phyloP scores from a whole-genome alignment of 2,797 vertebrate species.

The Molossus molossus region DNA sequence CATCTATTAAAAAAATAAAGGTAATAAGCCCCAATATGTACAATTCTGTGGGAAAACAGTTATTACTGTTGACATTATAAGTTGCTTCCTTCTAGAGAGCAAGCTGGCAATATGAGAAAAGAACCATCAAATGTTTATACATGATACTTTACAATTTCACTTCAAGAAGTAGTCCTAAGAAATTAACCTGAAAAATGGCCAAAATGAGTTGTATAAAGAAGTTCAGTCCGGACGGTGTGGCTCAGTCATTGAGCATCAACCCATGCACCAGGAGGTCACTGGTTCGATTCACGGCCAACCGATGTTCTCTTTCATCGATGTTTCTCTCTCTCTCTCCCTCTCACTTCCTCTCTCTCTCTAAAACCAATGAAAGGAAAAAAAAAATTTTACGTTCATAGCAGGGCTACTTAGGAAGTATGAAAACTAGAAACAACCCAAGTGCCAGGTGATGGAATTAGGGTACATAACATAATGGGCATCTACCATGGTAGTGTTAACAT shows the following conservation, averaged over 20 bases:
- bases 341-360: too few relatives aligned
- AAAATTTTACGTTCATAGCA: background rate
- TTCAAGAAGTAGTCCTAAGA: background rate
- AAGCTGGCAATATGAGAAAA: background rate
- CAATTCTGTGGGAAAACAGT: slow-evolving; percentile 19
- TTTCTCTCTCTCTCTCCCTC: too few relatives aligned
- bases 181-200: slow-evolving; percentile 47
- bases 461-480: background rate
- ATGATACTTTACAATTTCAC: background rate
- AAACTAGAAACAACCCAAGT: slow-evolving; percentile 26
- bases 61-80: background rate
- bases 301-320: too few relatives aligned
- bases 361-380: too few relatives aligned
- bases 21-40: background rate
- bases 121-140: background rate
- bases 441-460: background rate
- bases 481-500: background rate
- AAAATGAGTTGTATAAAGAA: slow-evolving; percentile 6
- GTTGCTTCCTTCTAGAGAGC: background rate
- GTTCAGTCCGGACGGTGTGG: background rate
- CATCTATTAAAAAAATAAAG: slow-evolving; percentile 64
- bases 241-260: too few relatives aligned
- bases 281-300: too few relatives aligned
- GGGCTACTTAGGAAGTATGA: background rate
- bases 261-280: too few relatives aligned